These are phyloP conservation scores for Alentia gelatinosa DNA, from an alignment of 2,888 invertebrate species.

Conservation along the genomic window DNA sequence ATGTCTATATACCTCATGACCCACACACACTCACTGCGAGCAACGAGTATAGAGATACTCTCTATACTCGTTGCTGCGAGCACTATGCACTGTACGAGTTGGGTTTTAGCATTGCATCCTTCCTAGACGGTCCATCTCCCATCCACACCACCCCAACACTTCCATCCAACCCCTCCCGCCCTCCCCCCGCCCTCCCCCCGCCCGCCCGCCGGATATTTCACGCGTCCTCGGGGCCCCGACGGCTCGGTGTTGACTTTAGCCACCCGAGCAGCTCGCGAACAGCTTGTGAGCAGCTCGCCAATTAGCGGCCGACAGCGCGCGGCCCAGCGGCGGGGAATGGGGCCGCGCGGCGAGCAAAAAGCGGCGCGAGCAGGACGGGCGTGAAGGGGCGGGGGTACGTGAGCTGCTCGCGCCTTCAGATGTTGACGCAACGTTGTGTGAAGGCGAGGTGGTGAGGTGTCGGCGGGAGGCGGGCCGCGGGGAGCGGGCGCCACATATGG, in stretches of 20 bases:
- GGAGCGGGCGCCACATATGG: constrained; percentile 8
- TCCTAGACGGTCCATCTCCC: too few species aligned
- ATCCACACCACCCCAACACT: not conserved
- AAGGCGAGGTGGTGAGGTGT: constrained; percentile 47
- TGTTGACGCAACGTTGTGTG: constrained; percentile 32
- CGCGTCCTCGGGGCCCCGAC: constrained; percentile 28
- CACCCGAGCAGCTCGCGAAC: constrained; percentile 37
- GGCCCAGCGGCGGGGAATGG: not conserved
- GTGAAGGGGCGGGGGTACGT: not conserved
- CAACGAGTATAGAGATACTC: too few species aligned
- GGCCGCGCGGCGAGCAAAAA: not conserved
- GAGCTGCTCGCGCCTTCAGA: constrained; percentile 33
- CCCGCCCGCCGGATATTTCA: constrained; percentile 23
- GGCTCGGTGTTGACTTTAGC: constrained; percentile 43
- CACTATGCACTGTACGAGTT: too few species aligned
- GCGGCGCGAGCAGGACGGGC: not conserved
- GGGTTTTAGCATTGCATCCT: too few species aligned
- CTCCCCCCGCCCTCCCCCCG: not conserved
- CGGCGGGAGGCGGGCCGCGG: not conserved
- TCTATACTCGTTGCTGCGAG: too few species aligned
- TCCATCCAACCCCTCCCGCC: not conserved
- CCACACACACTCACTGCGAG: too few species aligned
- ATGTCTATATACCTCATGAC: too few species aligned
- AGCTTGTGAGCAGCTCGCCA: constrained; percentile 10
- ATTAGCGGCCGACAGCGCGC: constrained; percentile 5